Evolutionary conservation across 2,888 invertebrate species (phyloP), one percentile per base, ranked within the genome.

Genomic region (Dicyrtomina minuta): DNA sequence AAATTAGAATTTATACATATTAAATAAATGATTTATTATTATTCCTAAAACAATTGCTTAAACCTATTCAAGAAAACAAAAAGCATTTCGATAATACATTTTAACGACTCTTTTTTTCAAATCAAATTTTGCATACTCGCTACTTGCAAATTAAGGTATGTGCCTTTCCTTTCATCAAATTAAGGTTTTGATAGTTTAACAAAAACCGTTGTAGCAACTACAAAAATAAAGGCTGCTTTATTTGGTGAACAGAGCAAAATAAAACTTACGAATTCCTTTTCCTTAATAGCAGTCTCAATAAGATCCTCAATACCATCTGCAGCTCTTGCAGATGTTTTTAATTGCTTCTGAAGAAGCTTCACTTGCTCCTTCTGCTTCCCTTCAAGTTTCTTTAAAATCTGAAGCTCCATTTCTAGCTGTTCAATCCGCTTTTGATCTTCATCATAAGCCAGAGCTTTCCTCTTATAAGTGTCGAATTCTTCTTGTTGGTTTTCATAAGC

Each of bases 401-500:
- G 41, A 13, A 78, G 65, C 49, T 78, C 76, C 27, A 72, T 72
- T 60, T 78, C 77, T 20, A 77, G 66, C 26, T 75, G 71, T 20
- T 77, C 77, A 20, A 77, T 76, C 44, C 75, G 59, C 22, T 72
- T 76, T 39, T 72, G 73, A 41, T 72, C 74, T 46, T 76, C 78
- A 49, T 78, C 78, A 61, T 77, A 74, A 27, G 77, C 78, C 22
- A 78, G 66, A 12, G 78, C 78, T 51, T 77, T 78, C 56, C 77
- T 73, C 60, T 78, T 78, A 53, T 71, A 78, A n/a, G 71, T 68
- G 60, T 78, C 78, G 59, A 75, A 78, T 67, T 78, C 78, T 55
- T 78, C 78, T 44, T 76, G 75, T 55, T 78, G 78, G 55, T 74
- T 78, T 58, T 78, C 78, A 62, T 74, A 78, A 8, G 78, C 78